Percentiles rank a stretch among this genome's conserved stretches.
Evolutionary conservation across 1,140 invertebrate species (phyloP).

Genomic region (Hestina assimilis): DNA sequence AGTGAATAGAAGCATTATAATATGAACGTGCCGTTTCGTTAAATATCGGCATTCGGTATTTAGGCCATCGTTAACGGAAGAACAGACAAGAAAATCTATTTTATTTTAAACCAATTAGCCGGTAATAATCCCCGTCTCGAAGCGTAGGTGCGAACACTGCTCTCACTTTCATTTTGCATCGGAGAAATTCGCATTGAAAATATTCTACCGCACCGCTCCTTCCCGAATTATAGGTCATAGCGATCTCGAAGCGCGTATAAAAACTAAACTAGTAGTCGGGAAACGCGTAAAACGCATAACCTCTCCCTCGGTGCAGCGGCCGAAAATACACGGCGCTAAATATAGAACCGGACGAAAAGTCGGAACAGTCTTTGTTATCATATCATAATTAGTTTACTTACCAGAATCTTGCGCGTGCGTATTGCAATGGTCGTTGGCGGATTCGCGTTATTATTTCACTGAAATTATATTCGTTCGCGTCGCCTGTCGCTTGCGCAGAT

Average conservation of each 20-base stretch:
- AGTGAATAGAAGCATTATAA: slow-evolving; percentile 1
- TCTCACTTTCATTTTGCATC: slow-evolving; percentile 50
- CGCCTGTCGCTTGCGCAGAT: slow-evolving; percentile 66
- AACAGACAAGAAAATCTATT: slow-evolving; percentile 60
- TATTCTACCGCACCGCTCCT: slow-evolving; percentile 1
- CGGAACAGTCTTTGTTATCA: not conserved
- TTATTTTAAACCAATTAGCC: slow-evolving; percentile 57
- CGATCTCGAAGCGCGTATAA: slow-evolving; percentile 21
- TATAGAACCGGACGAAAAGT: slow-evolving; percentile 22
- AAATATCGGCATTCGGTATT: slow-evolving; percentile 43
- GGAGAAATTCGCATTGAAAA: slow-evolving; percentile 22
- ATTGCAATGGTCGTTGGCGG: slow-evolving; percentile 49
- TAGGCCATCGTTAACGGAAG: slow-evolving; percentile 56
- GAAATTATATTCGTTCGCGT: slow-evolving; percentile 57
- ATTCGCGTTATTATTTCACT: slow-evolving; percentile 66
- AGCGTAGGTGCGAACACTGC: slow-evolving; percentile 33
- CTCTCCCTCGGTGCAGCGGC: slow-evolving; percentile 50
- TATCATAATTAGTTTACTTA: slow-evolving; percentile 39
- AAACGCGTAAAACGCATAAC: slow-evolving; percentile 50
- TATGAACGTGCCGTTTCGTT: slow-evolving; percentile 1
- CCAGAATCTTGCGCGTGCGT: slow-evolving; percentile 71
- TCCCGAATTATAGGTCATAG: slow-evolving; percentile 25
- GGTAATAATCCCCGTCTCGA: slow-evolving; percentile 40
- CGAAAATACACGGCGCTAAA: slow-evolving; percentile 58
- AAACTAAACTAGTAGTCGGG: slow-evolving; percentile 38